Evolutionary conservation across 1,140 invertebrate genomes (phyloP), one percentile per base, ranked within the genome.

Genomic region (Anoplophora glabripennis): DNA sequence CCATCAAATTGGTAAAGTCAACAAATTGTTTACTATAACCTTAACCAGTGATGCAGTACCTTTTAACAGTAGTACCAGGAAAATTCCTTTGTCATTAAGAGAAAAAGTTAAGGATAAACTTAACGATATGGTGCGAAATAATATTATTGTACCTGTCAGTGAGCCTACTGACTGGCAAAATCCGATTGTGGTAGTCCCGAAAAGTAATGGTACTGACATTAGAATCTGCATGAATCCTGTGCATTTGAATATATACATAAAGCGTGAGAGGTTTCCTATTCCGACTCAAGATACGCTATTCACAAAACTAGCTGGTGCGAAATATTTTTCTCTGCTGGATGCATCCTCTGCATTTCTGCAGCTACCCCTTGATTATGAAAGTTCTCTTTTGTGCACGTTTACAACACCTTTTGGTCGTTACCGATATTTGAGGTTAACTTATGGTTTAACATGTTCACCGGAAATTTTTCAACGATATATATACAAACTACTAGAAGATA

Each of bases 251-350:
- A 42, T 44, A 34, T 54, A 28, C 28, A 54, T 54, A 9, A 18
- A 54, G 44, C 21, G 38, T n/a, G 53, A 42, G 9, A 12, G 38
- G 11, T 54, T 28, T 54, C 53, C 38, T 1, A 54, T 54, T 44
- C 53, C 53, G 2, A 54, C 53, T 7, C 37, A 33, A 34, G 18
- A 54, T 21, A 38, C 17, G 12, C 17, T 53, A 12, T 36, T 60
- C 14, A 12, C 56, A 37, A 46, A 52, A 46, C 18, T 60, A 54
- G 33, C 12, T 40, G 42, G 47, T 28, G 51, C 51, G 7, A 36
- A 54, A 46, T 60, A 46, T 46, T 60, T 60, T 21, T 12, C 40
- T 12, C 14, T 60, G n/a, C 33, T 60, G 35, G 51, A 54, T 54
- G 58, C 58, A 2, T 58, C 52, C 3, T 28, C 15, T 12, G 52